Evolutionary conservation across 2,113 vertebrate genomes (phyloP).

Genomic region (Pagrus major): DNA sequence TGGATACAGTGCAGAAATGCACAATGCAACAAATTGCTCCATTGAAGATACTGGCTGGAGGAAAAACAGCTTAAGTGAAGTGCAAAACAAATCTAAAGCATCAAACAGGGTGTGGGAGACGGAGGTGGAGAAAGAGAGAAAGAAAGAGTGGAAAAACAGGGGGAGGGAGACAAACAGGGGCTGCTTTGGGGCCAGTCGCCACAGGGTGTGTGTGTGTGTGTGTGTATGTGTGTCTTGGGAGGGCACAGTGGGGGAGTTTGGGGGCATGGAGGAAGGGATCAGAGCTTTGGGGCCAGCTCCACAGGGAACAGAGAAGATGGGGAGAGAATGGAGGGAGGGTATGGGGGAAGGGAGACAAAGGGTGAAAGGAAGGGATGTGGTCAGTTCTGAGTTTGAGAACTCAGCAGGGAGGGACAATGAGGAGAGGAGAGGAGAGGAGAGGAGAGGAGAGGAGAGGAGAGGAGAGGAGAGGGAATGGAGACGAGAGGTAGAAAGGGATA

Average conservation of each 20-base stretch:
- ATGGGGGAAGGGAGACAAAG: conserved; percentile 60
- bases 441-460: conserved; percentile 28
- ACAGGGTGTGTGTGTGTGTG: conserved; percentile 67
- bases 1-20: background rate
- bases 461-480: conserved; percentile 18
- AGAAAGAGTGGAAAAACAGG: conserved; percentile 70
- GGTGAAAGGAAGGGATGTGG: conserved; percentile 78
- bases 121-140: conserved; percentile 47
- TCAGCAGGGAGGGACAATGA: conserved; percentile 63
- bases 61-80: conserved; percentile 44
- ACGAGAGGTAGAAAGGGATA: background rate
- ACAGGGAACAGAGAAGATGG: conserved; percentile 76
- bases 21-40: conserved; percentile 8
- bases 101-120: conserved; percentile 65
- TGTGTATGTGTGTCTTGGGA: conserved; percentile 66
- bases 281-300: conserved; percentile 81
- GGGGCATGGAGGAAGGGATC: conserved; percentile 78
- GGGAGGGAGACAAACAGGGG: conserved; percentile 72
- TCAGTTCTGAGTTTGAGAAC: conserved; percentile 78
- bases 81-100: conserved; percentile 53
- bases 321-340: conserved; percentile 73
- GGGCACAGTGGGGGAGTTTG: conserved; percentile 74
- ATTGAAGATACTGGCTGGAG: conserved; percentile 26
- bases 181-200: conserved; percentile 75
- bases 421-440: conserved; percentile 35